A percentile compares a stretch with the other conserved stretches of the same genome.
Conservation (phyloP, 2,888 invertebrate species). For the Sthenelais limicola region DNA sequence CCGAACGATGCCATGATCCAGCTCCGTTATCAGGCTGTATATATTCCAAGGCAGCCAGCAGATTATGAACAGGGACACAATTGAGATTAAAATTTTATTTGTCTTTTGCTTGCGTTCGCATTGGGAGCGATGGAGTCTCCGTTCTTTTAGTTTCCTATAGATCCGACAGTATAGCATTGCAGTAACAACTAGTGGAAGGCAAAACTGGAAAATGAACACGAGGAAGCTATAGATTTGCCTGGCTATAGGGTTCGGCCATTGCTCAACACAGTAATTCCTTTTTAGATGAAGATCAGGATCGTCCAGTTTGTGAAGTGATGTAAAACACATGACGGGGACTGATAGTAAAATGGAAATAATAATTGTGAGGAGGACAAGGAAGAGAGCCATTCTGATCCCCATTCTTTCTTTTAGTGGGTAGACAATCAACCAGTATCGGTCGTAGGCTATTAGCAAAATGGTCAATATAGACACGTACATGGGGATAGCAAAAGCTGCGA, state of each 20-base stretch:
- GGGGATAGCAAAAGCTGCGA: slow-evolving; percentile 69
- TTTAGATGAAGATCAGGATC: slow-evolving; percentile 56
- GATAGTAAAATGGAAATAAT: slow-evolving; percentile 61
- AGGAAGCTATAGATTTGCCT: slow-evolving; percentile 58
- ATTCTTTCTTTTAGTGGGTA: slow-evolving; percentile 65
- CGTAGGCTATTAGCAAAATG: slow-evolving; percentile 69
- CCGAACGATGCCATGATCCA: slow-evolving; percentile 56
- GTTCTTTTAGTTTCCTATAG: slow-evolving; percentile 42
- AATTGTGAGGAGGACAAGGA: slow-evolving; percentile 57
- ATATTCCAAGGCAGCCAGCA: slow-evolving; percentile 71
- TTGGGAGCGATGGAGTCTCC: not conserved
- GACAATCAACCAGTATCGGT: slow-evolving; percentile 69
- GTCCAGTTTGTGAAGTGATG: slow-evolving; percentile 55
- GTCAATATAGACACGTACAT: slow-evolving; percentile 68
- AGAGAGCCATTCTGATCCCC: slow-evolving; percentile 58
- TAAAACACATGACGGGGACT: slow-evolving; percentile 66
- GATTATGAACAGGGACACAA: slow-evolving; percentile 66
- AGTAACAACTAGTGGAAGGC: slow-evolving; percentile 52
- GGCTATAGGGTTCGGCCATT: slow-evolving; percentile 57
- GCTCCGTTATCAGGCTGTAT: slow-evolving; percentile 63
- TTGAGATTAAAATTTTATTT: slow-evolving; percentile 66
- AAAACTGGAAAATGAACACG: slow-evolving; percentile 54
- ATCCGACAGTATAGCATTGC: slow-evolving; percentile 50
- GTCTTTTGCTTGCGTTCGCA: slow-evolving; percentile 58
- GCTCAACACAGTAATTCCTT: slow-evolving; percentile 63